A percentile compares a stretch with the other conserved stretches of the same genome.
phyloP scores from a whole-genome alignment of 2,113 vertebrate species.

The Physeter macrocephalus region DNA sequence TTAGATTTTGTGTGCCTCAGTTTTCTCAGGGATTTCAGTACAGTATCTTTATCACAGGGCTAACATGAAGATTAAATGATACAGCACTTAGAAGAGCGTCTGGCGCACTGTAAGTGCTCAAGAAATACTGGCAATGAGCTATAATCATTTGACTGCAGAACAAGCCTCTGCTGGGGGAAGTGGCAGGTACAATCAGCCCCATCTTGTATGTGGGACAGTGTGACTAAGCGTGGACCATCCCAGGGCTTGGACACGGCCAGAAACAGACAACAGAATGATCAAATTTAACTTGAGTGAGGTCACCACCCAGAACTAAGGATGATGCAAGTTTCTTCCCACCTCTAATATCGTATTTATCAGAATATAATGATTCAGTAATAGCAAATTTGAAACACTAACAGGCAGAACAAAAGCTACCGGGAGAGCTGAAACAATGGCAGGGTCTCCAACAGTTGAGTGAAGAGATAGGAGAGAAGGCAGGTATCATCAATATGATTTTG shows the following conservation, averaged over 20 bases:
- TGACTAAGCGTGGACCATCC: background rate
- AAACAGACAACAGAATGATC: no score
- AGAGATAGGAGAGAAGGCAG: no score
- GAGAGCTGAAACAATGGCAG: background rate
- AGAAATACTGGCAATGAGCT: background rate
- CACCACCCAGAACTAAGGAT: background rate
- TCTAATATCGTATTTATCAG: background rate
- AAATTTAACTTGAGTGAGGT: background rate
- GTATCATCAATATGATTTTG: background rate
- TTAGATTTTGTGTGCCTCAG: fast-evolving
- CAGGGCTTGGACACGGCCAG: background rate
- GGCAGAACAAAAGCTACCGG: background rate
- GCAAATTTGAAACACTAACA: background rate
- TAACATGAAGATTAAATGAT: background rate
- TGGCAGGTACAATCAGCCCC: fast-evolving
- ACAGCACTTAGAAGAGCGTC: background rate
- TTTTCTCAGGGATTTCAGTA: background rate
- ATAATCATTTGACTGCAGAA: fast-evolving
- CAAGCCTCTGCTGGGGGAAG: fast-evolving
- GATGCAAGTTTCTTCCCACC: background rate
- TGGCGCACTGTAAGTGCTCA: background rate
- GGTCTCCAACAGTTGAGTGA: fast-evolving
- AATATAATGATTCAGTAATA: background rate
- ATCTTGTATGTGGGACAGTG: fast-evolving
- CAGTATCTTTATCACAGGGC: background rate